Evolutionary conservation across 2,113 vertebrate species (phyloP).

Genomic region (Andinoacara biseriatus): DNA sequence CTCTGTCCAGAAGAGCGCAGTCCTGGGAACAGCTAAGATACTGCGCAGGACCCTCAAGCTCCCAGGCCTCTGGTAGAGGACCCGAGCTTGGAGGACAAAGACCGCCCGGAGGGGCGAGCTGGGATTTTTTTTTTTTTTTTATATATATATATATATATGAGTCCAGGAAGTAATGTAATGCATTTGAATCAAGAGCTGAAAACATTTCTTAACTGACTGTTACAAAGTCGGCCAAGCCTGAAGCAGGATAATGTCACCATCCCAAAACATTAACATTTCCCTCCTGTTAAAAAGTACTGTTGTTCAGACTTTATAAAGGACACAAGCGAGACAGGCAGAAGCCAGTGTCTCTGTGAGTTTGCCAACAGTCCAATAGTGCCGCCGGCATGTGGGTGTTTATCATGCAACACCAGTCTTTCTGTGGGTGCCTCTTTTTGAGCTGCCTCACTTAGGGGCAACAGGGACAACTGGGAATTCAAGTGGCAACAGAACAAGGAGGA

Average conservation of each 20-base stretch:
- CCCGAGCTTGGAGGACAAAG: no score
- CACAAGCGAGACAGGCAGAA: constrained; percentile 28
- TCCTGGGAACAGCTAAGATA: no score
- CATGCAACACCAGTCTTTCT: constrained; percentile 68
- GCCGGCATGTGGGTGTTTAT: constrained; percentile 56
- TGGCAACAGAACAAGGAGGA: constrained; percentile 3
- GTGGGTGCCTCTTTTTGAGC: constrained; percentile 33
- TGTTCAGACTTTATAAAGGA: constrained; percentile 40
- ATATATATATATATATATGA: no score
- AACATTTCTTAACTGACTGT: background rate
- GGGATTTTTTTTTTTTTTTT: no score
- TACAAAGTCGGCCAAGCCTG: background rate
- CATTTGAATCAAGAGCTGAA: accelerated
- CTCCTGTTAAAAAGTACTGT: background rate
- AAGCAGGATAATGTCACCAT: constrained; percentile 31
- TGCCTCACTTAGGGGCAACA: constrained; percentile 10
- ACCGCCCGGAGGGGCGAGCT: no score
- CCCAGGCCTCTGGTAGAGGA: no score
- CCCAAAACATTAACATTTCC: constrained; percentile 25
- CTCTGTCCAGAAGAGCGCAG: no score
- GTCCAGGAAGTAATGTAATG: background rate
- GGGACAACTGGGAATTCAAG: constrained; percentile 62
- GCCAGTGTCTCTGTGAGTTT: constrained; percentile 26
- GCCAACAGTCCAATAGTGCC: constrained; percentile 35
- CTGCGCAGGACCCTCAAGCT: no score